Percentiles rank a stretch among this genome's conserved stretches.
Conservation (phyloP, 2,888 invertebrate species). For the Caenorhabditis doughertyi region DNA sequence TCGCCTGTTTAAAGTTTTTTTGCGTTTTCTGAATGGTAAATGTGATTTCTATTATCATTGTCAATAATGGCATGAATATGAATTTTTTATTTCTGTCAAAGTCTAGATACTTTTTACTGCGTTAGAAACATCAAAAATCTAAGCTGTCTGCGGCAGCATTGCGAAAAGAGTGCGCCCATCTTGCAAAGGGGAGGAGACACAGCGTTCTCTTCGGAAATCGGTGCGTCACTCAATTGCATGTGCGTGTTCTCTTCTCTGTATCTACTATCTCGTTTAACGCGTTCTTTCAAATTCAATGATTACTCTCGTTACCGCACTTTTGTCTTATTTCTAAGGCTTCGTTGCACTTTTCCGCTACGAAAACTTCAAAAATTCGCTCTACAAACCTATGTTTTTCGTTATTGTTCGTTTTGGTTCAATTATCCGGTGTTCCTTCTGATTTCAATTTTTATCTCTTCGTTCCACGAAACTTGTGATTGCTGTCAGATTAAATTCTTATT, state of each 20-base stretch:
- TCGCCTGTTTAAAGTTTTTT: no score
- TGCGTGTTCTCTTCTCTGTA: conserved; percentile 3
- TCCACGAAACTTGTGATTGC: no score
- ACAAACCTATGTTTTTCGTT: no score
- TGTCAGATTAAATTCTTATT: no score
- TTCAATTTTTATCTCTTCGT: no score
- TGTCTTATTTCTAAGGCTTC: not conserved
- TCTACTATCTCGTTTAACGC: conserved; percentile 13
- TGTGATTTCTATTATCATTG: no score
- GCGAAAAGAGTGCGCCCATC: conserved; percentile 24
- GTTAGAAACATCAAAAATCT: not conserved
- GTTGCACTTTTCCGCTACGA: not conserved
- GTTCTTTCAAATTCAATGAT: conserved; percentile 25
- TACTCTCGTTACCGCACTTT: not conserved
- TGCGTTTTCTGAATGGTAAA: no score
- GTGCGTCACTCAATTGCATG: conserved; percentile 48
- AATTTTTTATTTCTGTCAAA: no score
- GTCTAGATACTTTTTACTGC: not conserved
- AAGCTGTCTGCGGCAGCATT: conserved; percentile 14
- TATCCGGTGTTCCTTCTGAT: no score
- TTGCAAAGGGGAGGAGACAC: conserved; percentile 29
- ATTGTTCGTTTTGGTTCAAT: no score
- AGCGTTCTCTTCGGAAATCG: conserved; percentile 39
- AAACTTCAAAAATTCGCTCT: no score
- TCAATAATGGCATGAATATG: no score